Evolutionary conservation across 92 coral and sea anemone species (phyloP).

Genomic region (Parazoanthus atlanticus): DNA sequence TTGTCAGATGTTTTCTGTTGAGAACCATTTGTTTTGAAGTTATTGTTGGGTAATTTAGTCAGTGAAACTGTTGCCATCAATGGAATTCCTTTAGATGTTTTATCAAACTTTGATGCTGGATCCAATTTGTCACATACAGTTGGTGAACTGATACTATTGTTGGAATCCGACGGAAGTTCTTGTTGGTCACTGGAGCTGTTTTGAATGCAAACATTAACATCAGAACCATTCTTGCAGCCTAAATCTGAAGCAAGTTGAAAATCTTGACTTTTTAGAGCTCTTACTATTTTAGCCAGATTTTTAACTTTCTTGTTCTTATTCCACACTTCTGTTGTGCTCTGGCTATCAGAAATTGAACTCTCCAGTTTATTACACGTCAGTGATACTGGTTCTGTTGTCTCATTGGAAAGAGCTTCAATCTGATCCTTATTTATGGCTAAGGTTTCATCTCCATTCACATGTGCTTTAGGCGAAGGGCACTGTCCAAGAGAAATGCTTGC

Average conservation of each 20-base stretch:
- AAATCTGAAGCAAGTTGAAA: not conserved
- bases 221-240: not conserved
- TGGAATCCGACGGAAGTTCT: not conserved
- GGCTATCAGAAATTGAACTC: not conserved
- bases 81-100: not conserved
- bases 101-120: not conserved
- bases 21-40: not conserved
- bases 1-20: not conserved
- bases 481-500: not conserved
- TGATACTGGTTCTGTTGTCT: constrained; percentile 1
- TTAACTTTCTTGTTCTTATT: not conserved
- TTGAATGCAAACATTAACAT: not conserved
- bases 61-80: not conserved
- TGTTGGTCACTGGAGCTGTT: not conserved
- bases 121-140: not conserved
- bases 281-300: not conserved
- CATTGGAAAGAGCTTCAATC: not conserved
- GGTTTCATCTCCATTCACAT: not conserved
- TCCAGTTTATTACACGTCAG: not conserved
- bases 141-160: not conserved
- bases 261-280: not conserved
- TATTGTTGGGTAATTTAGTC: not conserved
- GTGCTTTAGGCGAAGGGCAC: not conserved
- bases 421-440: not conserved
- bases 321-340: not conserved